Base-by-base conservation (phyloP, 1,140 invertebrate species). In the Calosoma granatense region DNA sequence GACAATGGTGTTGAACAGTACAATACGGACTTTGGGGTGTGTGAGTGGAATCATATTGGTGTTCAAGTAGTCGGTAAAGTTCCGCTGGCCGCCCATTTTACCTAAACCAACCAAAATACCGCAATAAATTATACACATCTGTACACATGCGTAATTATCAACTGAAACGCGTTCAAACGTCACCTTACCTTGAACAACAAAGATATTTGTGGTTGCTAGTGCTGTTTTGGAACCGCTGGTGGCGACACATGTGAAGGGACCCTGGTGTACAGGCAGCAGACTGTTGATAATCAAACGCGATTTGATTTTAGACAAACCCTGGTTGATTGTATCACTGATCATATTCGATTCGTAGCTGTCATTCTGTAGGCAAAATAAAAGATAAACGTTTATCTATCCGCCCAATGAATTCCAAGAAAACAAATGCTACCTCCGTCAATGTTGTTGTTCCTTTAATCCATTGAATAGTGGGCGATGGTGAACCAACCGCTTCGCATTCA, bases 231-330 rank as follows among this genome's bases (percentile, higher is more conserved):
- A 67, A 1, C 81, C 82, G 20, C 81, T 74, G n/a, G 76, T 74
- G 1, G 84, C 88, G 1, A 87, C 77, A 64, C 90, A 93, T 11
- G 83, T 86, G 68, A 85, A 90, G 3, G 74, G 70, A 20, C 80
- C 82, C 58, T 77, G 71, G 59, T 85, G 80, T 1, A 76, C 72
- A 14, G 78, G 74, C 14, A 74, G 65, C 1, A 82, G 71, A 56
- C 81, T 80, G 54, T 81, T 78, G 53, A 88, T 71, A 11, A 86
- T 78, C 20, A 90, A 76, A 47, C 83, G 80, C 0, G 86, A 85
- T 2, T 74, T 71, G 1, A 85, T 75, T 15, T 79, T 77, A 1
- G 78, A 82, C 30, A 88, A 64, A 0, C 81, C 81, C 12, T 68
- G 69, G 0, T 72, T 70, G 36, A 73, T 73, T 4, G 69, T 68